Conservation (phyloP, 2,797 vertebrate species). For the Sylvia borin region DNA sequence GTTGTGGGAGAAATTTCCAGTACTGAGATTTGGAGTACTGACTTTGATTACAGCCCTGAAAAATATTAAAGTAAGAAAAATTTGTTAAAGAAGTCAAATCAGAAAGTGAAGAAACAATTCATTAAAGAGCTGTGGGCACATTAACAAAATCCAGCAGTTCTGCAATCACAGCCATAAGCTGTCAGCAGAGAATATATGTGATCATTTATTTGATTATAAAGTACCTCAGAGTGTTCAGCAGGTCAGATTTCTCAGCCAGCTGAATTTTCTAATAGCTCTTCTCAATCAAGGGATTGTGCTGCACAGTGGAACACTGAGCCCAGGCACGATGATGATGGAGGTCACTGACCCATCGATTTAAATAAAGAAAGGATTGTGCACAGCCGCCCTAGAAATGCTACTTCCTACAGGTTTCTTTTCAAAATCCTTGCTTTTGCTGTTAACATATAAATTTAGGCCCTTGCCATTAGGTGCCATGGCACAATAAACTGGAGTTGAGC, state of each 20-base stretch:
- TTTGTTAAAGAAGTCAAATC: constrained; percentile 36
- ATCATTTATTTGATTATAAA: constrained; percentile 74
- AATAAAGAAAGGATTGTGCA: constrained; percentile 23
- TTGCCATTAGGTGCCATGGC: background rate
- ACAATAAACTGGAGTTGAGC: background rate
- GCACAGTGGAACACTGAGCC: constrained; percentile 32
- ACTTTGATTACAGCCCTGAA: background rate
- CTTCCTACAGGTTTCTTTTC: background rate
- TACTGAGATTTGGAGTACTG: background rate
- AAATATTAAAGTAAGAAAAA: constrained; percentile 13
- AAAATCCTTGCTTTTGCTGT: constrained; percentile 1
- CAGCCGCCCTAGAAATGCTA: background rate
- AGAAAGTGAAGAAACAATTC: constrained; percentile 50
- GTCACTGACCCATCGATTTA: constrained; percentile 46
- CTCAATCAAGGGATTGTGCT: constrained; percentile 64
- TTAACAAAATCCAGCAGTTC: constrained; percentile 56
- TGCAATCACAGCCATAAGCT: constrained; percentile 59
- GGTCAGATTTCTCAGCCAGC: constrained; percentile 57
- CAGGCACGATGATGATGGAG: constrained; percentile 30
- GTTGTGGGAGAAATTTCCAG: background rate
- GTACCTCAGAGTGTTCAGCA: constrained; percentile 56
- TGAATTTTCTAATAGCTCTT: constrained; percentile 64
- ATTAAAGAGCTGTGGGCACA: constrained; percentile 11
- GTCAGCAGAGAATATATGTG: constrained; percentile 54
- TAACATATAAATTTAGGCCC: background rate